Base-by-base conservation (phyloP, 2,888 invertebrate genomes). In the Anaspis maculata region DNA sequence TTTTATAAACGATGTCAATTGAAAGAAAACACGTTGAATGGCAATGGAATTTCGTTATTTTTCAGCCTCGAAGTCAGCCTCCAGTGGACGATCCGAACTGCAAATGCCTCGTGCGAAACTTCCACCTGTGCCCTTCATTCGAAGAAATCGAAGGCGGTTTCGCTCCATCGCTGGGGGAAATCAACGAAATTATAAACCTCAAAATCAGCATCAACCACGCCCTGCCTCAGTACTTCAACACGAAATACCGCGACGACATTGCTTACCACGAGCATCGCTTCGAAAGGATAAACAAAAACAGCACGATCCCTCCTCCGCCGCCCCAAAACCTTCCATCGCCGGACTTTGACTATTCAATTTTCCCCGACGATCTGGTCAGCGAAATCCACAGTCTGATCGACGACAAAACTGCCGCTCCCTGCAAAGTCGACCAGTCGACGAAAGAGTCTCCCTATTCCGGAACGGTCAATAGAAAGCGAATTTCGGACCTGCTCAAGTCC, bases 101-200 rank as follows among this genome's bases (percentile, higher is more conserved):
- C 29, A 44, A 25, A 2, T 41, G 46, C 7, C 29, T 50, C 42
- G 42, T 54, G 23, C 27, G 54, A 54, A 66, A 65, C 56, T 49
- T 64, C 46, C 68, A 72, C 64, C 66, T 72, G 56, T 68, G 58
- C 56, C 74, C 74, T 53, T 60, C 62, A 45, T 74, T 73, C 64
- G 57, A 52, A 40, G 72, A 70, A 62, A 62, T 74, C 41, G 74
- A 74, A 66, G 40, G 30, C 49, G 73, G 69, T 46, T 26, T 49
- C n/a, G 54, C 50, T 10, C 57, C 59, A 15, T 56, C 46, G 27
- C 33, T 46, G 0, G 29, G 27, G n/a, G 57, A 59, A 42, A 49
- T 53, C 45, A 39, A 48, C 4, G 27, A 34, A n/a, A 40, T 53
- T 15, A 15, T 36, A 4, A 22, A 32, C 7, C 34, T 41, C 7